Evolutionary conservation across 1,140 invertebrate genomes (phyloP).

Genomic region (Apolygus lucorum): DNA sequence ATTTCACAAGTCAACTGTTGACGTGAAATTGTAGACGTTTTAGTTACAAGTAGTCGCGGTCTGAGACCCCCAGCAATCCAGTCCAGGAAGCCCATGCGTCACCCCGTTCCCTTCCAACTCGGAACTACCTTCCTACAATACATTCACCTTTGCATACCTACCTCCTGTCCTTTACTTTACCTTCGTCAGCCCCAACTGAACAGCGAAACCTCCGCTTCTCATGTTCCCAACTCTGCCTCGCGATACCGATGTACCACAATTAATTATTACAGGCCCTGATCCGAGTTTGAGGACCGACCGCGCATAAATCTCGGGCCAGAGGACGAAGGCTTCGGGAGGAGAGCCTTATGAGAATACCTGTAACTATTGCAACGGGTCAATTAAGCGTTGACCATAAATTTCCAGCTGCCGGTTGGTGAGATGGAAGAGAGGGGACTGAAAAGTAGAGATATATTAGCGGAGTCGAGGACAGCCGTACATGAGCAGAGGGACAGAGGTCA

Average conservation of each 20-base stretch:
- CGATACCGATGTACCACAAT: not conserved
- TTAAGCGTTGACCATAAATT: not conserved
- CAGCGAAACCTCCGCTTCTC: not conserved
- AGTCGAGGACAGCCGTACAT: not conserved
- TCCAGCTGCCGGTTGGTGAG: not conserved
- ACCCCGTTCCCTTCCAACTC: no score
- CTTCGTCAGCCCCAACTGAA: not conserved
- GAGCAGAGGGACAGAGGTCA: not conserved
- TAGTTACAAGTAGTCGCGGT: no score
- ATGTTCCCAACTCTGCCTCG: not conserved
- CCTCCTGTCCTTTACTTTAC: not conserved
- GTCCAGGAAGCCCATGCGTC: no score
- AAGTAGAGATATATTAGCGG: not conserved
- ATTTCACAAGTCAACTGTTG: no score
- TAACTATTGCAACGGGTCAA: not conserved
- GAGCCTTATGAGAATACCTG: not conserved
- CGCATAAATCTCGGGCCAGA: not conserved
- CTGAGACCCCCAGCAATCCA: no score
- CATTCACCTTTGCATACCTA: no score
- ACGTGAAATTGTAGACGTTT: no score
- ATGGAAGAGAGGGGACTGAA: not conserved
- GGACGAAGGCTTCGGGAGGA: not conserved
- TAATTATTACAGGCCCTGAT: not conserved
- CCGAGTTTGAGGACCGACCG: not conserved
- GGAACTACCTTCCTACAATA: no score